phyloP scores from a whole-genome alignment of 1,140 invertebrate genomes.

The Drusus annulatus region DNA sequence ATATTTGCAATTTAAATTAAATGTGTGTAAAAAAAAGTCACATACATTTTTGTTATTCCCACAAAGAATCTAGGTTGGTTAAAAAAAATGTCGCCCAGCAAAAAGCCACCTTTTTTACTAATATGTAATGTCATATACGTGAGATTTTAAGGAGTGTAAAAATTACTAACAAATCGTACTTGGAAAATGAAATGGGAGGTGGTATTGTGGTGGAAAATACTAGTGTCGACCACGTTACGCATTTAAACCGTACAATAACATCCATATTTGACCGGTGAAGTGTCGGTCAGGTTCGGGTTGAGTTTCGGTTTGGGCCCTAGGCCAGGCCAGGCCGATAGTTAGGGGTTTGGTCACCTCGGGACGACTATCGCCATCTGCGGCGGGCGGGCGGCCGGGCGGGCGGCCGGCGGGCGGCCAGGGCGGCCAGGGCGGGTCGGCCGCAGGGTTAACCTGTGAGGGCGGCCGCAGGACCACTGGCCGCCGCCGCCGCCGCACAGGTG shows the following conservation, averaged over 20 bases:
- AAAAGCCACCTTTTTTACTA: too few species aligned
- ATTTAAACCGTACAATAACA: slow-evolving; percentile 18
- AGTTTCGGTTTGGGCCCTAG: slow-evolving; percentile 38
- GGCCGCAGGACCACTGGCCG: slow-evolving; percentile 26
- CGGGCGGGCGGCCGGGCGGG: slow-evolving; percentile 45
- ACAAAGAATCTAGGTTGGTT: too few species aligned
- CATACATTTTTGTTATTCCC: too few species aligned
- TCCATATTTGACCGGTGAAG: not conserved
- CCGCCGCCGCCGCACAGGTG: slow-evolving; percentile 10
- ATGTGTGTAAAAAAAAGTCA: too few species aligned
- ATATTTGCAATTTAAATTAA: too few species aligned
- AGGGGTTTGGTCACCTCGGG: slow-evolving; percentile 57
- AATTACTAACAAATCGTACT: too few species aligned
- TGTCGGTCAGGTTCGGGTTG: slow-evolving; percentile 39
- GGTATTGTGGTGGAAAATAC: too few species aligned
- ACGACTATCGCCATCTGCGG: slow-evolving; percentile 53
- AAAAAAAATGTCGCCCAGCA: too few species aligned
- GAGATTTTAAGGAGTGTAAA: too few species aligned
- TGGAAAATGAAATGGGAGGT: too few species aligned
- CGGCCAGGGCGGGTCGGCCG: not conserved
- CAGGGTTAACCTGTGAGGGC: slow-evolving; percentile 29
- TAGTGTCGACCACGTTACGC: not conserved
- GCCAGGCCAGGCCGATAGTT: slow-evolving; percentile 55
- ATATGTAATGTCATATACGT: too few species aligned
- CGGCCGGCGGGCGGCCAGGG: slow-evolving; percentile 42